A percentile compares a stretch with the other conserved stretches of the same genome.
Conservation (phyloP, 2,888 invertebrate species). For the Plutella xylostella region DNA sequence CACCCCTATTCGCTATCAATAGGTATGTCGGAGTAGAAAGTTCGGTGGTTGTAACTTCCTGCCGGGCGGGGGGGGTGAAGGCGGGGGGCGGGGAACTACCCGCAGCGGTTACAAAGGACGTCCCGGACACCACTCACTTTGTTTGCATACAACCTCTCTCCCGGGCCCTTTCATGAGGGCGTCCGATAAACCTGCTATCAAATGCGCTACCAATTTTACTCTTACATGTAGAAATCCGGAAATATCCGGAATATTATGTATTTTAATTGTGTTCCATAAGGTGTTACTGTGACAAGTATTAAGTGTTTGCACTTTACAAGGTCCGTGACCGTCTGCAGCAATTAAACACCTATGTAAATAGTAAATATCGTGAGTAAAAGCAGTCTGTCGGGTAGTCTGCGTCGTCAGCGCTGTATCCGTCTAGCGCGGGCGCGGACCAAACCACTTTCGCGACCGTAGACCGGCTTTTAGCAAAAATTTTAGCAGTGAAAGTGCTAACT, state of each 20-base stretch:
- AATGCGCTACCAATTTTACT: too few species aligned
- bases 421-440: conserved; percentile 32
- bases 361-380: conserved; percentile 1
- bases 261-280: too few species aligned
- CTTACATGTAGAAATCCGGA: too few species aligned
- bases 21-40: too few species aligned
- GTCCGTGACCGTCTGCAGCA: neutral
- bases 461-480: conserved; percentile 69
- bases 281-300: too few species aligned
- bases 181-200: too few species aligned
- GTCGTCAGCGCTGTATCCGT: neutral
- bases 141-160: conserved; percentile 35
- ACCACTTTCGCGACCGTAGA: conserved; percentile 59
- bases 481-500: conserved; percentile 62
- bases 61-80: too few species aligned
- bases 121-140: conserved; percentile 18
- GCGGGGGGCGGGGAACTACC: neutral
- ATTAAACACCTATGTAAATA: conserved; percentile 2
- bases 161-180: too few species aligned
- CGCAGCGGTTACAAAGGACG: neutral
- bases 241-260: too few species aligned
- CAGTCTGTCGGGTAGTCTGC: conserved; percentile 1
- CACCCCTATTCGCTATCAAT: too few species aligned
- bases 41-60: too few species aligned
- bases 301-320: neutral